phyloP scores from a whole-genome alignment of 2,888 invertebrate species.

The Phytoseiulus persimilis region DNA sequence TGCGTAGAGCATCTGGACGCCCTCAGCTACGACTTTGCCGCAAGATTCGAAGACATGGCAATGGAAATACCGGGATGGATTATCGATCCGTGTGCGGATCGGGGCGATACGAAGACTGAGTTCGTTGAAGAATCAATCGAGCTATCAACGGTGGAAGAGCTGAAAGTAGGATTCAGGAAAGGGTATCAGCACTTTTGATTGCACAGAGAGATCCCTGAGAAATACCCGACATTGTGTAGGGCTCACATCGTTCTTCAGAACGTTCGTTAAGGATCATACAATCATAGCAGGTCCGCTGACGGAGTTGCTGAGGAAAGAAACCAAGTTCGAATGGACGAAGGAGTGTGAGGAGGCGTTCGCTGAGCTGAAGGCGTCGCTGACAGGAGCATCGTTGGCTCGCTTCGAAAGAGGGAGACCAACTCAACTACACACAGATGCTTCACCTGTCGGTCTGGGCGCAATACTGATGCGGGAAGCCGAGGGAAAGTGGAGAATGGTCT shows the following conservation, averaged over 20 bases:
- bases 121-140: no score
- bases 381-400: not conserved
- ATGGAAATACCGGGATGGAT: not conserved
- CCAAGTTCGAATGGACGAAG: not conserved
- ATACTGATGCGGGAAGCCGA: not conserved
- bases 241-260: not conserved
- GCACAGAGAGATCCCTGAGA: no score
- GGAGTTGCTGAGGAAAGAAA: not conserved
- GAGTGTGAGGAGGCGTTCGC: not conserved
- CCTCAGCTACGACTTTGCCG: not conserved
- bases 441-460: not conserved
- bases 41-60: not conserved
- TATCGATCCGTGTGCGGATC: not conserved
- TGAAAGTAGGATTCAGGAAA: no score
- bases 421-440: not conserved
- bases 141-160: no score
- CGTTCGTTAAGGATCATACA: constrained; percentile 23
- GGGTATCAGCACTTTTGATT: no score
- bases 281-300: not conserved
- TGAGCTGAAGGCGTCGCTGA: not conserved
- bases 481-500: not conserved
- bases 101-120: no score
- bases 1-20: not conserved
- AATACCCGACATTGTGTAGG: constrained; percentile 14
- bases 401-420: not conserved